Base-by-base conservation (phyloP, 2,113 vertebrate genomes). In the Pseudorhombus dupliciocellatus region DNA sequence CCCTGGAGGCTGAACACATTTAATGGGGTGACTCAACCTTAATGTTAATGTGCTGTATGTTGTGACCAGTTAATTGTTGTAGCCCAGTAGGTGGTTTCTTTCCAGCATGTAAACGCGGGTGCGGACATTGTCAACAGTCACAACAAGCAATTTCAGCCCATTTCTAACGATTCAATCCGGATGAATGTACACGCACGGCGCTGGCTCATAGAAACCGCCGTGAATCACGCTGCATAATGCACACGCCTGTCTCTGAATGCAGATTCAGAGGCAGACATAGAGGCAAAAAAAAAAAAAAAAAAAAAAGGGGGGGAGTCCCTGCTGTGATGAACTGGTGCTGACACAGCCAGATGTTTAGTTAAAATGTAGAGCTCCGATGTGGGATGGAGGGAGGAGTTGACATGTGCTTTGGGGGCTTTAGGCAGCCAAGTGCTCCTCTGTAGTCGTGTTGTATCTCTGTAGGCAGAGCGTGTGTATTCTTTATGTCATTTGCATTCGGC, bases 311-410 rank as follows among this genome's bases (percentile, higher is more conserved):
- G 10, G 66, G 66, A n/a, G 77, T 77, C 79, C 81, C 84, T 51
- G 71, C 75, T 83, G 90, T 87, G 89, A 84, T 82, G 83, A 90
- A 85, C 74, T 60, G 85, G 79, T 84, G 88, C 86, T 90, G 90
- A 90, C 90, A 90, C 56, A 88, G 88, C 80, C 84, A 91, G 83
- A 88, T 89, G 87, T 88, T 89, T 90, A 84, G 88, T 88, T 87
- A 81, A 85, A 89, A 90, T 85, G 73, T 84, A 89, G 72, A 81
- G 84, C 75, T 73, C 80, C 63, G 24, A 40, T 31, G 79, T 74
- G 82, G 84, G 77, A 76, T 48, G 65, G 70, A 66, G 75, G 77
- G 87, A 88, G 83, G 85, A 80, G 83, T 5, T 75, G 73, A 89
- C 86, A 87, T 63, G 78, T 18, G 67, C 85, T 86, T 56, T 16